Conservation (phyloP, 2,113 vertebrate species). For the Anoura caudifer region DNA sequence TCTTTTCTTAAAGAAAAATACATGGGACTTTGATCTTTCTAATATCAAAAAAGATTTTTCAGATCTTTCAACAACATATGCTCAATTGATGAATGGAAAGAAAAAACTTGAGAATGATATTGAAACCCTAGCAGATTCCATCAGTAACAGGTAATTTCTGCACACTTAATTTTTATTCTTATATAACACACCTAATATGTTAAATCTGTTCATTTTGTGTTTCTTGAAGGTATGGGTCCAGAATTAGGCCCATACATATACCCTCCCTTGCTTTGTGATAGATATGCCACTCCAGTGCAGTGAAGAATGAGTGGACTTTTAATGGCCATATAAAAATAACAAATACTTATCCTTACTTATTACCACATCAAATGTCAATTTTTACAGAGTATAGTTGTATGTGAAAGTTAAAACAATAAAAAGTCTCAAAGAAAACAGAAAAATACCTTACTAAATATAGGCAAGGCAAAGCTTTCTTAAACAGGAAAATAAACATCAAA, state of each 20-base stretch:
- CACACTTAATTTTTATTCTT: not conserved
- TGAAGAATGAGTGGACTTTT: not conserved
- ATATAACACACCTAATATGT: not conserved
- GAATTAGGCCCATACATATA: not conserved
- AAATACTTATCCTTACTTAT: not conserved
- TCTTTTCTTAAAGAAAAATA: conserved; percentile 56
- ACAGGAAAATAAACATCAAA: not conserved
- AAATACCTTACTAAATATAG: not conserved
- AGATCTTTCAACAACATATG: not conserved
- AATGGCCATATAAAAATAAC: not conserved
- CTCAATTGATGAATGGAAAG: not conserved
- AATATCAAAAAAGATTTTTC: conserved; percentile 13
- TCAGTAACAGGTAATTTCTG: conserved; percentile 43
- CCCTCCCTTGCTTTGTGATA: not conserved
- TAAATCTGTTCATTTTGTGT: not conserved
- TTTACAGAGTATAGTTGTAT: not conserved
- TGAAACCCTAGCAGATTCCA: not conserved
- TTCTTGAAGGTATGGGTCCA: not conserved
- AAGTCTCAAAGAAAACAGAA: not conserved
- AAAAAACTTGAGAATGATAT: not conserved
- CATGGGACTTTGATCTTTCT: conserved; percentile 50
- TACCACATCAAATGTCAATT: not conserved
- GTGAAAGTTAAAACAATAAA: not conserved
- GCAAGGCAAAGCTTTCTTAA: not conserved
- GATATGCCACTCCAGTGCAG: not conserved